Evolutionary conservation across 2,888 invertebrate genomes (phyloP).

Genomic region (Hirudinaria manillensis): DNA sequence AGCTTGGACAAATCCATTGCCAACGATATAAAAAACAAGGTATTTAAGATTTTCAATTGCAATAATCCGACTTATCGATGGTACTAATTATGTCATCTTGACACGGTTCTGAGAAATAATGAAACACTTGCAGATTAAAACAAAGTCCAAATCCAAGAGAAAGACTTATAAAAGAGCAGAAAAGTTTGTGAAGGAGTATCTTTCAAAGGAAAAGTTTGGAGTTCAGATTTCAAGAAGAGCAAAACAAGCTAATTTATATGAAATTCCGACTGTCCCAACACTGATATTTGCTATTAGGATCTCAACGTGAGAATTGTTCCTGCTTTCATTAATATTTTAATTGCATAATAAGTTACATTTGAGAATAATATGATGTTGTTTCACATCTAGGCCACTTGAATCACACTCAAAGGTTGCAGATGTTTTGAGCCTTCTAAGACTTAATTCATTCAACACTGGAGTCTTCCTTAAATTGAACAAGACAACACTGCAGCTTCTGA

Average conservation of each 20-base stretch:
- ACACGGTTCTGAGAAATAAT: background rate
- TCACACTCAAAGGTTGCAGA: constrained; percentile 26
- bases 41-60: background rate
- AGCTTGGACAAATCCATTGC: constrained; percentile 30
- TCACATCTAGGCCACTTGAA: constrained; percentile 14
- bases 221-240: constrained; percentile 16
- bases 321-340: background rate
- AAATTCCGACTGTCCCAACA: constrained; percentile 10
- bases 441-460: constrained; percentile 28
- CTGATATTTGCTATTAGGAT: constrained; percentile 31
- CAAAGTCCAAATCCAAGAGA: background rate
- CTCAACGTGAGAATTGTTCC: constrained; percentile 12
- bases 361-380: background rate
- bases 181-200: constrained; percentile 32
- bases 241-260: constrained; percentile 14
- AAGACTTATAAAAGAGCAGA: constrained; percentile 33
- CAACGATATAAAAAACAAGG: constrained; percentile 26
- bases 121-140: constrained; percentile 8
- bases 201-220: constrained; percentile 32
- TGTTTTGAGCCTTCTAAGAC: constrained; percentile 30
- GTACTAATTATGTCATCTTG: background rate
- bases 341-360: background rate
- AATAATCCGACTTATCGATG: no score
- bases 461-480: constrained; percentile 32
- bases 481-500: constrained; percentile 33